Percentiles rank a stretch among this genome's conserved stretches.
These are phyloP conservation scores for Tinea semifulvella DNA, from an alignment of 2,888 invertebrate species.

Conservation along the genomic window DNA sequence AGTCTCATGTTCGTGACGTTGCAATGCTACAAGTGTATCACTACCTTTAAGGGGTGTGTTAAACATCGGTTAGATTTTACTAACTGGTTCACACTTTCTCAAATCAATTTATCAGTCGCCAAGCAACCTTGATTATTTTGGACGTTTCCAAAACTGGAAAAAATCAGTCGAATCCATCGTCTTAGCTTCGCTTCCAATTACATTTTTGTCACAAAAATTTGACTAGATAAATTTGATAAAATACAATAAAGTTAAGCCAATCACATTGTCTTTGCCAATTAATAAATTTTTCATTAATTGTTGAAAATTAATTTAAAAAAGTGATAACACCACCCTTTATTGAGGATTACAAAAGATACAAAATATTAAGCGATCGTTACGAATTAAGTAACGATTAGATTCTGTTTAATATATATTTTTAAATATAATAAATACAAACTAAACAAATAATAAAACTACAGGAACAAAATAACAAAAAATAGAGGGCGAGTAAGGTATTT, in stretches of 20 bases:
- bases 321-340: slow-evolving; percentile 41
- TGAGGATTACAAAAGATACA: slow-evolving; percentile 43
- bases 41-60: too few species aligned
- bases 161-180: slow-evolving; percentile 52
- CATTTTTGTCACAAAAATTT: slow-evolving; percentile 48
- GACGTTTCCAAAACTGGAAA: slow-evolving; percentile 44
- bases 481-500: slow-evolving; percentile 60
- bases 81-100: slow-evolving; percentile 38
- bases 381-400: slow-evolving; percentile 22
- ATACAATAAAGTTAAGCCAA: slow-evolving; percentile 38
- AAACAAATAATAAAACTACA: slow-evolving; percentile 63
- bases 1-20: too few species aligned
- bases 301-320: slow-evolving; percentile 22
- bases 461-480: slow-evolving; percentile 63
- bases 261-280: slow-evolving; percentile 43
- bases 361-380: slow-evolving; percentile 17
- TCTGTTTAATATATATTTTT: not conserved
- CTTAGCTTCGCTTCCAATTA: slow-evolving; percentile 38
- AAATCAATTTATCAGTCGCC: slow-evolving; percentile 56
- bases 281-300: slow-evolving; percentile 22
- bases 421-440: slow-evolving; percentile 21
- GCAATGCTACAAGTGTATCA: too few species aligned
- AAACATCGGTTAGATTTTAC: slow-evolving; percentile 22
- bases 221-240: slow-evolving; percentile 61
- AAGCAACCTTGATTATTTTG: slow-evolving; percentile 38